phyloP scores from a whole-genome alignment of 2,113 vertebrate species.

The Butorides virescens region DNA sequence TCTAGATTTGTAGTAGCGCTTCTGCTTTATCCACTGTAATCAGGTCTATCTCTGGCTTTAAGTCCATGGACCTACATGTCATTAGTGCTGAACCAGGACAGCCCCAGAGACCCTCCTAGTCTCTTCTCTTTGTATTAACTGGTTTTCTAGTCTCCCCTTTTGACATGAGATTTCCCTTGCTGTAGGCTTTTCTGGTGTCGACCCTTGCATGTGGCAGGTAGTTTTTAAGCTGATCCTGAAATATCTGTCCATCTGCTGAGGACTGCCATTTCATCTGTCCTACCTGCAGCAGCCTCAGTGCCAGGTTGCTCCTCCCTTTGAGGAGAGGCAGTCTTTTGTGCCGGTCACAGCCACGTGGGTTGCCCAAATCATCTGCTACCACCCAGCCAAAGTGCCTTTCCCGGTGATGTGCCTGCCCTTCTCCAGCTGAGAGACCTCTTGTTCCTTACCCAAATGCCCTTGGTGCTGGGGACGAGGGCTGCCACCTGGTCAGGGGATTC shows the following conservation, averaged over 20 bases:
- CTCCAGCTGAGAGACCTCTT: neutral
- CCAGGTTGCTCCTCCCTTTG: neutral
- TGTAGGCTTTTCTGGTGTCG: neutral
- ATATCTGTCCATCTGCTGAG: neutral
- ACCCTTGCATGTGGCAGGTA: neutral
- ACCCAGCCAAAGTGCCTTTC: neutral
- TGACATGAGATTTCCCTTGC: neutral
- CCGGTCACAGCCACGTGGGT: neutral
- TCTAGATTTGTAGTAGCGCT: constrained; percentile 15
- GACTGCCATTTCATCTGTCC: neutral
- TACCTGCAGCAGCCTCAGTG: neutral
- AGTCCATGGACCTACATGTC: neutral
- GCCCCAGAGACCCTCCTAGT: neutral
- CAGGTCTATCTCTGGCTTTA: neutral
- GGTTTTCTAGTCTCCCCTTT: neutral
- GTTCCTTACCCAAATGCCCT: neutral
- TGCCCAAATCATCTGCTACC: neutral
- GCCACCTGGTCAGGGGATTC: neutral
- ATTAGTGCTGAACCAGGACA: neutral
- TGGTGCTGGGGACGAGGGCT: neutral
- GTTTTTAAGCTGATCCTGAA: neutral
- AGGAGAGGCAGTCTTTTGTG: neutral
- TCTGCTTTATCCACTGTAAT: constrained; percentile 1
- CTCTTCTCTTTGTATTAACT: neutral
- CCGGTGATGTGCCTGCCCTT: neutral